Conservation (phyloP, 2,113 vertebrate species). For the Psephotus haematonotus region DNA sequence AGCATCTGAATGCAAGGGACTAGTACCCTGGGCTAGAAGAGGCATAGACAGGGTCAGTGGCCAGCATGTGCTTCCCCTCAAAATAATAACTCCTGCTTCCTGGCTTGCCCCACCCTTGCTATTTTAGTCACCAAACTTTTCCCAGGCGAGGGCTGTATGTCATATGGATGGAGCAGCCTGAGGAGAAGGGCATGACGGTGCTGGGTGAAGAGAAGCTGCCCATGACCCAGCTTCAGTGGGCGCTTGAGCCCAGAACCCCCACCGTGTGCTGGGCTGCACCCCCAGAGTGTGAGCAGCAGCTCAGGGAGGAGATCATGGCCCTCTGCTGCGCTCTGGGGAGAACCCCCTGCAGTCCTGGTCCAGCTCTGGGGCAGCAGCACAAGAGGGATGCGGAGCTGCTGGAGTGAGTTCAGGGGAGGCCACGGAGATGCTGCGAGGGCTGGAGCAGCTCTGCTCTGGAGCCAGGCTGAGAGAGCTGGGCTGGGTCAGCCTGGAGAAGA, state of each 20-base stretch:
- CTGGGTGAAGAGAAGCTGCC: background rate
- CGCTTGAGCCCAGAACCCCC: background rate
- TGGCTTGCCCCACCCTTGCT: slow-evolving; percentile 19
- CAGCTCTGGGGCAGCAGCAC: no score
- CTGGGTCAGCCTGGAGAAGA: no score
- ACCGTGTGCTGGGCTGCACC: background rate
- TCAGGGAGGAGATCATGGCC: no score
- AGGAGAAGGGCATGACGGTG: background rate
- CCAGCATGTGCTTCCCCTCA: background rate
- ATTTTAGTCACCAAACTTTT: background rate
- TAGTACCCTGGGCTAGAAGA: background rate
- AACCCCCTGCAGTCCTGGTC: no score
- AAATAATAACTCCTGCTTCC: slow-evolving; percentile 27
- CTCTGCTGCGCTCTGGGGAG: no score
- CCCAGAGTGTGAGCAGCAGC: no score
- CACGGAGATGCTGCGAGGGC: no score
- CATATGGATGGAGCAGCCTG: background rate
- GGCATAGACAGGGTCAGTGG: background rate
- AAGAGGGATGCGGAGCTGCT: no score
- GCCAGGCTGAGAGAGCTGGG: no score
- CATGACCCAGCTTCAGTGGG: background rate
- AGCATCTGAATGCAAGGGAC: background rate
- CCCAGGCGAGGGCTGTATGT: background rate
- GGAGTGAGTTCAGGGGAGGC: no score
- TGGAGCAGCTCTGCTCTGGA: no score